phyloP scores from a whole-genome alignment of 2,797 vertebrate genomes.

The Scomberomorus guttatus region DNA sequence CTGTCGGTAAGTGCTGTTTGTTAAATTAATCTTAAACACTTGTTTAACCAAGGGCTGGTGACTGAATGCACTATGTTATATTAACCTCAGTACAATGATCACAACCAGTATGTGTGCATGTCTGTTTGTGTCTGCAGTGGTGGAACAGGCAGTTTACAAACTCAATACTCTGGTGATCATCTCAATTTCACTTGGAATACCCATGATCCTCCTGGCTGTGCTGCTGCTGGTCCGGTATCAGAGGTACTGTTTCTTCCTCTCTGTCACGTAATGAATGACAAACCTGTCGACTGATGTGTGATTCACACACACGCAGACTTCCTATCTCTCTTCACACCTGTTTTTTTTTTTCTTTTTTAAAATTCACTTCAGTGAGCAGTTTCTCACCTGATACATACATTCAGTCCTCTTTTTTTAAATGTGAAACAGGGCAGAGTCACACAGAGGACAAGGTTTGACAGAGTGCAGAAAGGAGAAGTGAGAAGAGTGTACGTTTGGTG shows the following conservation, averaged over 20 bases:
- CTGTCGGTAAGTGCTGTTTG: slow-evolving; percentile 62
- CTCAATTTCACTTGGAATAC: slow-evolving; percentile 69
- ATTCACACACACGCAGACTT: background rate
- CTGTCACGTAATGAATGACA: background rate
- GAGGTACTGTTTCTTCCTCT: slow-evolving; percentile 60
- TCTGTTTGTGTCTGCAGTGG: slow-evolving; percentile 35
- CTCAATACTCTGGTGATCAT: slow-evolving; percentile 47
- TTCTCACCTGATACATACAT: background rate
- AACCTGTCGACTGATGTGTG: background rate
- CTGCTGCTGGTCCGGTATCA: slow-evolving; percentile 67
- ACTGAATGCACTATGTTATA: background rate
- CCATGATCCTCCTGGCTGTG: slow-evolving; percentile 77
- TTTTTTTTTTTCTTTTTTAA: background rate
- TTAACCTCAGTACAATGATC: background rate
- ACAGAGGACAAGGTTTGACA: background rate
- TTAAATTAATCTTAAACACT: background rate
- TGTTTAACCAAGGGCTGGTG: background rate
- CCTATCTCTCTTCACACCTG: background rate
- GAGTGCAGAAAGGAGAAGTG: slow-evolving; percentile 49
- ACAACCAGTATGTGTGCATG: slow-evolving; percentile 1
- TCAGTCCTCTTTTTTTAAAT: background rate
- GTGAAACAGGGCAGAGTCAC: background rate
- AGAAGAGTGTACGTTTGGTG: background rate
- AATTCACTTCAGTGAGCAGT: background rate
- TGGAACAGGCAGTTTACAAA: background rate